Evolutionary conservation across 2,113 vertebrate species (phyloP).

Genomic region (Rhea pennata): DNA sequence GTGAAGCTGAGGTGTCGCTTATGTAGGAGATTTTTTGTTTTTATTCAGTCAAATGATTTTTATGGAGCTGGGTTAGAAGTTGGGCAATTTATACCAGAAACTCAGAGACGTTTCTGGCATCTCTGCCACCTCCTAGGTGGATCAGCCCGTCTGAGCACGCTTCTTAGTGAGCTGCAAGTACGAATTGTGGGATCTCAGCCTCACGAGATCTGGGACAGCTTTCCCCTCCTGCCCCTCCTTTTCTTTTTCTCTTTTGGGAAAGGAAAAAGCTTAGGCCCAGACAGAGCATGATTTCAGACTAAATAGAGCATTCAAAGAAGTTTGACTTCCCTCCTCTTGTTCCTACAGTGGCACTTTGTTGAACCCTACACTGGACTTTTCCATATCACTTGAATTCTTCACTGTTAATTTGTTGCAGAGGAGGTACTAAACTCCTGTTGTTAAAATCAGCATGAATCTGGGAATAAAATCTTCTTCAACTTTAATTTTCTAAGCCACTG

Average conservation of each 20-base stretch:
- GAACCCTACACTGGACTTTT: background rate
- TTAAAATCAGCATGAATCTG: background rate
- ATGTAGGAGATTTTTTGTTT: background rate
- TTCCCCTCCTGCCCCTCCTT: background rate
- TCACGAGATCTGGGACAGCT: background rate
- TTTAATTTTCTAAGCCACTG: background rate
- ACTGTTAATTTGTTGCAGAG: background rate
- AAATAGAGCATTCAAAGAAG: background rate
- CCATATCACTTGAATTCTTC: background rate
- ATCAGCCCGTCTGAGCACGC: background rate
- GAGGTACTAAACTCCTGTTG: background rate
- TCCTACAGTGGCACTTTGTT: background rate
- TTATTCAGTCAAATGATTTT: background rate
- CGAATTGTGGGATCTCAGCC: background rate
- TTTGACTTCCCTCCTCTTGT: background rate
- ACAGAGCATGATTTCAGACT: background rate
- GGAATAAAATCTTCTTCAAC: background rate
- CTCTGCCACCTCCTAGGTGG: background rate
- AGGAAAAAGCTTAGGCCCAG: background rate
- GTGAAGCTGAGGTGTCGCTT: background rate
- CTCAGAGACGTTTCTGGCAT: background rate
- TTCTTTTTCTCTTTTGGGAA: background rate
- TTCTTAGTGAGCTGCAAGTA: background rate
- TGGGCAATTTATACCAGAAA: background rate
- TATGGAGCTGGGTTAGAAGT: background rate